Evolutionary conservation across 2,888 invertebrate species (phyloP).

Genomic region (Malachius bipustulatus): DNA sequence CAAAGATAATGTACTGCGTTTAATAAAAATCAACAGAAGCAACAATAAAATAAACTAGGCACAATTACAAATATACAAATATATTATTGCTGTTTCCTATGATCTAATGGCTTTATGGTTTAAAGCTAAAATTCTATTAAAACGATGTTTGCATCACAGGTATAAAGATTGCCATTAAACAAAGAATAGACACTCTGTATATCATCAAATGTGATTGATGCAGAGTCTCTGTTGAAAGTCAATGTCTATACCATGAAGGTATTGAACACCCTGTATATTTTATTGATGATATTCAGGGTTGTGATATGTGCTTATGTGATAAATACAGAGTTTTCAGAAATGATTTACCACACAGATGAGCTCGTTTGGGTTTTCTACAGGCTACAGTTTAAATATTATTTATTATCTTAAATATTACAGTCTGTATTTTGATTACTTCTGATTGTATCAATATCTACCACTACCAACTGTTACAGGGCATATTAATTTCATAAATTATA

Average conservation of each 20-base stretch:
- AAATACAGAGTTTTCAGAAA: too few relatives aligned
- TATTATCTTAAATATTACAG: too few relatives aligned
- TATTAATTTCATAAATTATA: too few relatives aligned
- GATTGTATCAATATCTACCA: constrained; percentile 22
- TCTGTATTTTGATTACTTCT: constrained; percentile 29
- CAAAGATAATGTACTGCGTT: too few relatives aligned
- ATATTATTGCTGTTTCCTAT: constrained; percentile 31
- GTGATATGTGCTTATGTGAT: too few relatives aligned
- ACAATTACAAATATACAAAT: constrained; percentile 31
- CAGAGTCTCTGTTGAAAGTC: too few relatives aligned
- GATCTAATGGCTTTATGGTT: constrained; percentile 9
- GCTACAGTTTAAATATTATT: too few relatives aligned
- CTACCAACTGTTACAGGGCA: constrained; percentile 5
- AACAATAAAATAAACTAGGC: constrained; percentile 27
- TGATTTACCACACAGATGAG: background rate
- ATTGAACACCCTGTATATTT: constrained; percentile 13
- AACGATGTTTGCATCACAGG: constrained; percentile 11
- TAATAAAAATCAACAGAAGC: constrained; percentile 30
- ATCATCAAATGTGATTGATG: too few relatives aligned
- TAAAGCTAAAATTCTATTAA: constrained; percentile 13
- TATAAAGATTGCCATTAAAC: too few relatives aligned
- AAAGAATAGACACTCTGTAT: too few relatives aligned
- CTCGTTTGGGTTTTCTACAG: background rate
- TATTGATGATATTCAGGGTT: constrained; percentile 9
- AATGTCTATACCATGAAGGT: too few relatives aligned